Conservation (phyloP, 2,888 invertebrate species). For the Autographa gamma region DNA sequence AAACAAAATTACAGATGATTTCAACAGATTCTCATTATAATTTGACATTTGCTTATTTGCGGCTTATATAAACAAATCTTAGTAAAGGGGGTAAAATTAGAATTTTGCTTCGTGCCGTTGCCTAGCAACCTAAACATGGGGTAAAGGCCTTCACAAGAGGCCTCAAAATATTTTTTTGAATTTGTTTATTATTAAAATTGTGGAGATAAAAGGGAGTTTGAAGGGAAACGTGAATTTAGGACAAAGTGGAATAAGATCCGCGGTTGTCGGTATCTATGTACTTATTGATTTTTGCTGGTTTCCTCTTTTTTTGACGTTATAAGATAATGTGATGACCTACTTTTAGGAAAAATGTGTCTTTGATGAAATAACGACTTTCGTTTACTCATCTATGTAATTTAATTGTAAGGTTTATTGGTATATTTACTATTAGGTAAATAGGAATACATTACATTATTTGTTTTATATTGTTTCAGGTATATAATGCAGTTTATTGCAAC, state of each 20-base stretch:
- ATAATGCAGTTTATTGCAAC: not conserved
- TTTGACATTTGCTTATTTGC: conserved; percentile 18
- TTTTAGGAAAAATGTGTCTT: no score
- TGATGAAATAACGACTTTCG: no score
- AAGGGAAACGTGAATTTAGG: conserved; percentile 16
- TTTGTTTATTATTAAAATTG: conserved; percentile 51
- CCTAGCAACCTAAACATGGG: conserved; percentile 70
- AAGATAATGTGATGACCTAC: no score
- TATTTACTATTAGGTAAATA: not conserved
- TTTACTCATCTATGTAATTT: no score
- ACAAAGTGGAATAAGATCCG: conserved; percentile 20
- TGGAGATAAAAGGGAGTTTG: conserved; percentile 44
- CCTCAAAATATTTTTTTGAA: conserved; percentile 50
- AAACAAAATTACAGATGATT: not conserved
- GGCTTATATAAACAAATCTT: conserved; percentile 48
- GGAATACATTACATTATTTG: not conserved
- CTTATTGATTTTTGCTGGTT: conserved; percentile 9
- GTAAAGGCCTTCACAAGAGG: conserved; percentile 29
- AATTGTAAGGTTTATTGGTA: no score
- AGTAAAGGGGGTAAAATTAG: conserved; percentile 74
- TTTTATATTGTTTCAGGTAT: conserved; percentile 45
- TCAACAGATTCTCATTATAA: conserved; percentile 18
- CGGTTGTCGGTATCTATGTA: conserved; percentile 3
- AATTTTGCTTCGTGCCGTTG: conserved; percentile 77
- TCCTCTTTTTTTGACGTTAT: conserved; percentile 12